These are phyloP conservation scores for Amphiprion ocellaris DNA, from an alignment of 2,113 vertebrate genomes.

Conservation along the genomic window DNA sequence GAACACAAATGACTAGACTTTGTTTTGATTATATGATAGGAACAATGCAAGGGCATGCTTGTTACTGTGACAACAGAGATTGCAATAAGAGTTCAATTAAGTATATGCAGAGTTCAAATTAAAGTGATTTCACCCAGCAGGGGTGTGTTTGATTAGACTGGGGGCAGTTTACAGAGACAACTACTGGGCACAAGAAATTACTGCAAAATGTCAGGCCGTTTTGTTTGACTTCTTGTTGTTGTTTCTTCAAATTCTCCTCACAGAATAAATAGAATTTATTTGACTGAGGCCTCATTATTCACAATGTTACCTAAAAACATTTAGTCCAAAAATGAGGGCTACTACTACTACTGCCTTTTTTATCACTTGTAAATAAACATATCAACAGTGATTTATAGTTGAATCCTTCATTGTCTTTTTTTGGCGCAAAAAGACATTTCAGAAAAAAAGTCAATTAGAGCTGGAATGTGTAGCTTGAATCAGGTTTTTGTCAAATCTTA, in stretches of 20 bases:
- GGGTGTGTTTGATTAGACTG: conserved; percentile 39
- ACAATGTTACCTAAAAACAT: conserved; percentile 26
- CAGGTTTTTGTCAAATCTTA: conserved; percentile 5
- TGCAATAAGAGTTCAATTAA: conserved; percentile 41
- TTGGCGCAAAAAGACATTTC: not conserved
- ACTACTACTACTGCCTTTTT: conserved; percentile 4
- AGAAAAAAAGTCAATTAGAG: no score
- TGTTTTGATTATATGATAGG: conserved; percentile 25
- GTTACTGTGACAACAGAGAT: conserved; percentile 46
- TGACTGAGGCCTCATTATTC: conserved; percentile 12
- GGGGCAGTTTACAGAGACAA: conserved; percentile 13
- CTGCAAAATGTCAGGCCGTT: not conserved
- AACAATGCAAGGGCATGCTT: conserved; percentile 24
- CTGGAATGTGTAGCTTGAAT: not conserved
- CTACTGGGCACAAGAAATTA: not conserved
- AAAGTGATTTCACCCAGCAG: conserved; percentile 40
- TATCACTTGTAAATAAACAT: conserved; percentile 16
- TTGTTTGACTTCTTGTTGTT: not conserved
- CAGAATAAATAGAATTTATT: not conserved
- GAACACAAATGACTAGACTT: not conserved
- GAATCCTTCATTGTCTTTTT: not conserved
- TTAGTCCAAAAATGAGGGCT: conserved; percentile 1
- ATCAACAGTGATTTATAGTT: not conserved
- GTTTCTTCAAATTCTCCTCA: not conserved
- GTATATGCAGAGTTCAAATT: conserved; percentile 34